Base-by-base conservation (phyloP, 1,140 invertebrate species). In the Phymorhynchus buccinoides region DNA sequence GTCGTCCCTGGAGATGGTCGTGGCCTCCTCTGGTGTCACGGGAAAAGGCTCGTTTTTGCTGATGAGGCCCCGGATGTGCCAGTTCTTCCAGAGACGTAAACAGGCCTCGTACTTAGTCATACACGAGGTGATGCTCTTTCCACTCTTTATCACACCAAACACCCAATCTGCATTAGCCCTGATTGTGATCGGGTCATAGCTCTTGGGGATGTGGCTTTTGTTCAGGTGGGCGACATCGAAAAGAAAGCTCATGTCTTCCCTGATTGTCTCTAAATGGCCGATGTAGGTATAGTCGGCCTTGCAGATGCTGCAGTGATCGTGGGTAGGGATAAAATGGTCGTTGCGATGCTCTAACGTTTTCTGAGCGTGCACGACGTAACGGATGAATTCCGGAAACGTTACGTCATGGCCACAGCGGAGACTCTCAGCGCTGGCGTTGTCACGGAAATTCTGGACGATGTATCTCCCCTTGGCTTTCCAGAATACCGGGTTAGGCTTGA, bases 251-350 rank as follows among this genome's bases (percentile, higher is more conserved):
- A 88, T 88, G 81, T 83, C 81, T 30, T 90, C 85, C 85, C 87
- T 86, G 68, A 91, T 89, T 12, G 89, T 90, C 83, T 91, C 90
- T 30, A 90, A 77, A 52, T 91, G 90, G 3, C 89, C 89, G n/a
- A 91, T 86, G 80, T 90, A 87, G 41, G 89, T 89, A 39, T 86
- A 91, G 32, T 88, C 81, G 37, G 90, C 87, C 83, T 91, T 86
- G 84, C 90, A 91, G 1, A 89, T 88, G 7, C 86, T 71, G 81
- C 90, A 91, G 44, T 89, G 88, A 27, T 90, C 90, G 78, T 90
- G 90, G 44, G 86, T 89, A 3, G 90, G 90, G 6, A 88, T 88
- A 87, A 90, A 91, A 80, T 91, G 90, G 1, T 84, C 87, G 79
- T 91, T 88, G 35, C 89, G 73, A 22, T 86, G 42, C 39, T 52